Evolutionary conservation across 1,140 invertebrate genomes (phyloP).

Genomic region (Drosophila sp.): DNA sequence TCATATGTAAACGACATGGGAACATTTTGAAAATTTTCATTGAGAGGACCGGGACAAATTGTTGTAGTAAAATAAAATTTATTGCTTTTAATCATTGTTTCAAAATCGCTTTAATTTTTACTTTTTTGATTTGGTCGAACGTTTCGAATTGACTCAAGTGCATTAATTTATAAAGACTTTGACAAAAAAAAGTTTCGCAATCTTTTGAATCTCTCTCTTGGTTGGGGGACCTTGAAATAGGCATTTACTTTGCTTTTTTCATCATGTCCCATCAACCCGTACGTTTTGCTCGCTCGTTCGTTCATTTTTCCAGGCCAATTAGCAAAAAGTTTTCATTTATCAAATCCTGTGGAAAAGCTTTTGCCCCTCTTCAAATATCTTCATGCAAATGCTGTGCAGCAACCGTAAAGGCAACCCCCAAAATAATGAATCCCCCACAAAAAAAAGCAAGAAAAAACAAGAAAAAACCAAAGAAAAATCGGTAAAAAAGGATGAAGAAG

Average conservation of each 20-base stretch:
- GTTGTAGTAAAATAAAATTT: too few species aligned
- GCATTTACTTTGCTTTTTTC: background rate
- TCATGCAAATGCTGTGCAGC: slow-evolving; percentile 68
- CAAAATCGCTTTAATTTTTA: too few species aligned
- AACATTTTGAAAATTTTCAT: too few species aligned
- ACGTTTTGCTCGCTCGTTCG: slow-evolving; percentile 20
- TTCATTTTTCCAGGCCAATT: slow-evolving; percentile 53
- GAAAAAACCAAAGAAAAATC: slow-evolving; percentile 21
- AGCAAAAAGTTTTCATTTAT: slow-evolving; percentile 67
- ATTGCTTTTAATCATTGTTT: too few species aligned
- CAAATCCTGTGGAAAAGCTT: slow-evolving; percentile 41
- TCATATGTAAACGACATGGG: background rate
- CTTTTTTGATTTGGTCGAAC: too few species aligned
- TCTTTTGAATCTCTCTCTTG: background rate
- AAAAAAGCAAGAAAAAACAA: background rate
- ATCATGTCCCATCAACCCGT: slow-evolving; percentile 23
- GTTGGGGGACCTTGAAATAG: background rate
- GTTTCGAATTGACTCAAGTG: too few species aligned
- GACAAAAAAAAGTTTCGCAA: background rate
- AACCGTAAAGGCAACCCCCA: slow-evolving; percentile 55
- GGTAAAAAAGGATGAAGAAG: background rate
- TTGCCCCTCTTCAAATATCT: slow-evolving; percentile 26
- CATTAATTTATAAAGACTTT: too few species aligned
- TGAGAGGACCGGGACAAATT: too few species aligned
- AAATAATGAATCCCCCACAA: slow-evolving; percentile 21